Conservation (phyloP, 1,140 invertebrate species). For the Apis florea region DNA sequence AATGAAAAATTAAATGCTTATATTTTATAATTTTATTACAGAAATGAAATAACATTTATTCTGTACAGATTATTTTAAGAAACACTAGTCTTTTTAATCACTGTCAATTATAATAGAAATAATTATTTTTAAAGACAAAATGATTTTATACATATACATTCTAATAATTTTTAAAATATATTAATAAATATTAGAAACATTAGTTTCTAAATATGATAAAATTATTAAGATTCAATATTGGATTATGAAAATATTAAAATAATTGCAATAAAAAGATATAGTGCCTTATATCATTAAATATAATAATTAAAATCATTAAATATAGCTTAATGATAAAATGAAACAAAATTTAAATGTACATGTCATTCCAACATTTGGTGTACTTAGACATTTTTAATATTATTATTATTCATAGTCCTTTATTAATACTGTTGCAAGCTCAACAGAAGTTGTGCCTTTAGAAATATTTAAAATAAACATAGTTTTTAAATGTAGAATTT, state of each 20-base stretch:
- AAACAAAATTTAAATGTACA: constrained; percentile 34
- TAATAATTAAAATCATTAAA: neutral
- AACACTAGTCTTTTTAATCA: constrained; percentile 54
- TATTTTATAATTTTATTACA: constrained; percentile 34
- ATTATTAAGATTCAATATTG: constrained; percentile 15
- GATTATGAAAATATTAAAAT: constrained; percentile 35
- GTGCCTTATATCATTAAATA: constrained; percentile 53
- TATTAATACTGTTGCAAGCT: constrained; percentile 16
- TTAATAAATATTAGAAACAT: constrained; percentile 1
- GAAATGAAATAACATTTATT: constrained; percentile 23
- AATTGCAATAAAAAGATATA: constrained; percentile 62
- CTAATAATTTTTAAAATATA: constrained; percentile 22
- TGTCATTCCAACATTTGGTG: constrained; percentile 48
- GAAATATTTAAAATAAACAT: constrained; percentile 26
- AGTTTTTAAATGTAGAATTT: constrained; percentile 16
- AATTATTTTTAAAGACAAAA: constrained; percentile 40
- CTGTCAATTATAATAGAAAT: constrained; percentile 30
- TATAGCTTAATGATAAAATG: constrained; percentile 54
- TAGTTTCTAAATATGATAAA: constrained; percentile 8
- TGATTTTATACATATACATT: constrained; percentile 24
- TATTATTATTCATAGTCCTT: constrained; percentile 19
- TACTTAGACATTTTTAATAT: constrained; percentile 62
- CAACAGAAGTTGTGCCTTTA: constrained; percentile 7
- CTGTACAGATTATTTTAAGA: constrained; percentile 47
- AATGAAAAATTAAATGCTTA: constrained; percentile 18